A percentile compares a stretch with the other conserved stretches of the same genome.
Evolutionary conservation across 2,113 vertebrate species (phyloP).

Genomic region (Lontra canadensis): DNA sequence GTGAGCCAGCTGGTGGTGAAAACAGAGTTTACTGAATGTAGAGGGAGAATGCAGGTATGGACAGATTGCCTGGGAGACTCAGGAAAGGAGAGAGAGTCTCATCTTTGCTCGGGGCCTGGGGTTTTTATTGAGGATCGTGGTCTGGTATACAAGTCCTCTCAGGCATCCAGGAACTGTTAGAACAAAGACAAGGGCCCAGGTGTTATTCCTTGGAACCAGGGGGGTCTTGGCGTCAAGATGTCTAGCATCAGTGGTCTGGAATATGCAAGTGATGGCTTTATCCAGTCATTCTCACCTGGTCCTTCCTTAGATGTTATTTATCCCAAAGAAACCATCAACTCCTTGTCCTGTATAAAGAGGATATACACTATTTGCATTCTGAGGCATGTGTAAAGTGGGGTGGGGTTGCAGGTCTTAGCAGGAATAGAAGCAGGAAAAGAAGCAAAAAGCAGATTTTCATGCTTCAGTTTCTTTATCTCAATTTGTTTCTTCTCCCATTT

Average conservation of each 20-base stretch:
- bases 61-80: neutral
- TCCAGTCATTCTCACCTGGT: neutral
- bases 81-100: neutral
- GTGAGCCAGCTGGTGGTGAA: neutral
- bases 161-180: neutral
- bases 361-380: neutral
- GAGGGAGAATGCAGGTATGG: neutral
- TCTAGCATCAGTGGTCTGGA: neutral
- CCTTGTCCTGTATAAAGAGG: neutral
- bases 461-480: neutral
- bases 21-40: neutral
- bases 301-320: neutral
- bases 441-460: neutral
- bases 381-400: neutral
- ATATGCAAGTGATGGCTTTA: neutral
- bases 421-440: neutral
- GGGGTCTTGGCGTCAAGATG: neutral
- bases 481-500: neutral
- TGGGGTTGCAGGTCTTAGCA: neutral
- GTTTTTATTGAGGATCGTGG: neutral
- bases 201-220: neutral
- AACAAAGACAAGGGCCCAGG: neutral
- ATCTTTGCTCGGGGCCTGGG: neutral
- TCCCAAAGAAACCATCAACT: neutral
- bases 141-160: neutral